A percentile compares a stretch with the other conserved stretches of the same genome.
phyloP scores from a whole-genome alignment of 2,113 vertebrate genomes.

The Ochotona princeps region DNA sequence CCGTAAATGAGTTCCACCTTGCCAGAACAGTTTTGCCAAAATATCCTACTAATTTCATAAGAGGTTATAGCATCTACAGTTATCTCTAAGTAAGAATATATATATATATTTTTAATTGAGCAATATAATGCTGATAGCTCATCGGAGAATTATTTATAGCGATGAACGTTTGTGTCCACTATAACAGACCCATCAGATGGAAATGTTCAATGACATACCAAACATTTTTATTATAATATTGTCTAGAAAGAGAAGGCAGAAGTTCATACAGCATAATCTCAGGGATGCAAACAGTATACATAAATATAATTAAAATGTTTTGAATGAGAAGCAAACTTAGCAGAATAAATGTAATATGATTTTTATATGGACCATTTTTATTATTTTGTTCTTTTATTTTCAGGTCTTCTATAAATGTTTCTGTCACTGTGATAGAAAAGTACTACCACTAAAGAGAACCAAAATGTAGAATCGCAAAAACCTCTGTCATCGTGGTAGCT shows the following conservation, averaged over 20 bases:
- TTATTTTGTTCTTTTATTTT: not conserved
- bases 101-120: not conserved
- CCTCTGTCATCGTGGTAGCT: not conserved
- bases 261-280: not conserved
- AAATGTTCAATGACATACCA: not conserved
- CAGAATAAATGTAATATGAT: not conserved
- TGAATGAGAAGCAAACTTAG: not conserved
- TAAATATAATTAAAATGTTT: not conserved
- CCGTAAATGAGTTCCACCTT: not conserved
- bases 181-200: not conserved
- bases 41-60: not conserved
- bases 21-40: not conserved
- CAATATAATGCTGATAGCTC: not conserved
- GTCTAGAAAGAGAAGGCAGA: not conserved
- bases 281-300: not conserved
- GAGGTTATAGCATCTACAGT: not conserved
- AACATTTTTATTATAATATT: not conserved
- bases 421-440: slow-evolving; percentile 11
- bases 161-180: not conserved
- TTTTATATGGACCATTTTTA: not conserved
- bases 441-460: slow-evolving; percentile 25
- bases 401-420: not conserved
- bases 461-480: slow-evolving; percentile 14
- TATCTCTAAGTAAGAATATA: not conserved
- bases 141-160: not conserved